Conservation (phyloP, 1,140 invertebrate species). For the Mizuhopecten yessoensis region DNA sequence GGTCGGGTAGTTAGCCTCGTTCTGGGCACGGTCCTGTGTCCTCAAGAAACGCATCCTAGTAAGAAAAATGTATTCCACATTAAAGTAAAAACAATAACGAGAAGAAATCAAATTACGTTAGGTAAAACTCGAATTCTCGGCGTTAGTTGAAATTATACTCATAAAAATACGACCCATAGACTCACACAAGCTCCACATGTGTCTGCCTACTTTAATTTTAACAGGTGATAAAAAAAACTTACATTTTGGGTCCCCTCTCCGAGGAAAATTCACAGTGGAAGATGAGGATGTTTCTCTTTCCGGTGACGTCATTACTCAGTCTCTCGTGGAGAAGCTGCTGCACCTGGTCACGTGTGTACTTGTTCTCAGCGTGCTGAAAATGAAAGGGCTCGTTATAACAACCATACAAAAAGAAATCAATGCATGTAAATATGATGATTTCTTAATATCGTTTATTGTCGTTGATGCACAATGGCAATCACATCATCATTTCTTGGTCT, state of each 20-base stretch:
- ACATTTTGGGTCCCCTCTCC: constrained; percentile 95
- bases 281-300: constrained; percentile 90
- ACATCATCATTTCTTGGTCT: too few relatives aligned
- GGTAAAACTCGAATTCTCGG: too few relatives aligned
- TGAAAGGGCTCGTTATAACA: neutral
- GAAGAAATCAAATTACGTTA: too few relatives aligned
- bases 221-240: constrained; percentile 72
- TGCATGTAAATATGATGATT: too few relatives aligned
- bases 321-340: constrained; percentile 48
- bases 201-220: too few relatives aligned
- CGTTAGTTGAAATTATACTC: too few relatives aligned
- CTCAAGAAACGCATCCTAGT: constrained; percentile 88
- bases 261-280: constrained; percentile 99
- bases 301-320: constrained; percentile 58
- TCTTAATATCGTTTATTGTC: too few relatives aligned
- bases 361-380: constrained; percentile 89
- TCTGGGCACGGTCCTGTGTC: constrained; percentile 92
- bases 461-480: too few relatives aligned
- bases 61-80: neutral
- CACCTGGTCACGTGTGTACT: constrained; percentile 91
- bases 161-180: too few relatives aligned
- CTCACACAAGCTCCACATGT: too few relatives aligned
- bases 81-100: too few relatives aligned
- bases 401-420: too few relatives aligned
- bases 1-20: constrained; percentile 93